phyloP scores from a whole-genome alignment of 1,140 invertebrate species.

The Akabosia matsudoensis region DNA sequence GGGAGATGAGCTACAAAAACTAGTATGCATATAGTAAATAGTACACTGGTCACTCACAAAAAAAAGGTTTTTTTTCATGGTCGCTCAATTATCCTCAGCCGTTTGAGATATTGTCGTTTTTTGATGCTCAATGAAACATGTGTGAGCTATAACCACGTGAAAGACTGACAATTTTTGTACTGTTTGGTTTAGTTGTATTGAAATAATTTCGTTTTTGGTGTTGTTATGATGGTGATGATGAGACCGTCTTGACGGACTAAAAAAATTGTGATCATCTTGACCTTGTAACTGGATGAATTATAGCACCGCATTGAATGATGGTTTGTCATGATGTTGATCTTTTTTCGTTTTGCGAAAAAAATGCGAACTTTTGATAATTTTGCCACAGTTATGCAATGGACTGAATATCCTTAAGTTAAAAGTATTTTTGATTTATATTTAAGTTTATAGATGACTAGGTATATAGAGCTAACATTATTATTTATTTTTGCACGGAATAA shows the following conservation, averaged over 20 bases:
- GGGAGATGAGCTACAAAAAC: too few species aligned
- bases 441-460: too few species aligned
- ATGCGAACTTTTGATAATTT: slow-evolving; percentile 15
- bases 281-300: slow-evolving; percentile 24
- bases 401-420: too few species aligned
- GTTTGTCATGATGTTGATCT: slow-evolving; percentile 1
- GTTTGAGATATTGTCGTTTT: not conserved
- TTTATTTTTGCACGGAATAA: not conserved
- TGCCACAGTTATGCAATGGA: slow-evolving; percentile 9
- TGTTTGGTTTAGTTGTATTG: too few species aligned
- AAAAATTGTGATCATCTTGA: slow-evolving; percentile 22
- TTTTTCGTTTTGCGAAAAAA: not conserved
- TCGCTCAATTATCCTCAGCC: too few species aligned
- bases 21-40: too few species aligned
- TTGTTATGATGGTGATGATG: slow-evolving; percentile 15
- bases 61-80: too few species aligned
- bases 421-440: not conserved
- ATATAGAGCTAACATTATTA: too few species aligned
- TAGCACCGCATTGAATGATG: not conserved
- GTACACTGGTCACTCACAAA: too few species aligned
- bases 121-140: too few species aligned
- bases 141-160: too few species aligned
- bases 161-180: too few species aligned
- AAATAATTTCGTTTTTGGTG: not conserved
- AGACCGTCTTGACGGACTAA: not conserved